phyloP scores from a whole-genome alignment of 2,797 vertebrate genomes.

The Zonotrichia albicollis region DNA sequence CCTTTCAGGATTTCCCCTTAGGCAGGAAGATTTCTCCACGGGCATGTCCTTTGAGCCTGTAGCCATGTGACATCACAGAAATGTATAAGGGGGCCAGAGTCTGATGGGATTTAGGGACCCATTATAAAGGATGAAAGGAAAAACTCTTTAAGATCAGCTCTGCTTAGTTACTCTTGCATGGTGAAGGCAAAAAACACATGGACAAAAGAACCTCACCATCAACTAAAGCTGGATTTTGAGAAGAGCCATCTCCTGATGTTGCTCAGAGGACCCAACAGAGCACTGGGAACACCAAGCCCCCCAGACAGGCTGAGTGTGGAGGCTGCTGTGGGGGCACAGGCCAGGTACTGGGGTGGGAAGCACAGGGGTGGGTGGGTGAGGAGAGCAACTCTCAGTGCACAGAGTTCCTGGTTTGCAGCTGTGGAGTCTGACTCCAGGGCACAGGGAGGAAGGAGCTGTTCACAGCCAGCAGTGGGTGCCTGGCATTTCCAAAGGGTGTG shows the following conservation, averaged over 20 bases:
- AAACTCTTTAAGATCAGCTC: background rate
- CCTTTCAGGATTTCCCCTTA: background rate
- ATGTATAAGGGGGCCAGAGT: background rate
- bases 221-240: background rate
- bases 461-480: rapidly evolving
- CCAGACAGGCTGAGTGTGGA: rapidly evolving
- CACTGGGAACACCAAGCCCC: background rate
- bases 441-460: rapidly evolving
- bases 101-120: background rate
- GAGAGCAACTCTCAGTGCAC: background rate
- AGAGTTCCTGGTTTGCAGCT: background rate
- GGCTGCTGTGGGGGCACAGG: rapidly evolving
- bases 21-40: background rate
- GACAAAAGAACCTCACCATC: background rate
- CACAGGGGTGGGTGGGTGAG: too few relatives aligned
- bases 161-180: background rate
- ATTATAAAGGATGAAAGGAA: background rate
- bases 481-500: background rate
- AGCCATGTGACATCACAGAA: background rate
- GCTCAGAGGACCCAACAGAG: background rate
- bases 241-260: background rate
- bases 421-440: background rate
- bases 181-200: background rate
- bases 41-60: background rate
- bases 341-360: background rate